Evolutionary conservation across 2,113 vertebrate genomes (phyloP).

Genomic region (Thamnaconus septentrionalis): DNA sequence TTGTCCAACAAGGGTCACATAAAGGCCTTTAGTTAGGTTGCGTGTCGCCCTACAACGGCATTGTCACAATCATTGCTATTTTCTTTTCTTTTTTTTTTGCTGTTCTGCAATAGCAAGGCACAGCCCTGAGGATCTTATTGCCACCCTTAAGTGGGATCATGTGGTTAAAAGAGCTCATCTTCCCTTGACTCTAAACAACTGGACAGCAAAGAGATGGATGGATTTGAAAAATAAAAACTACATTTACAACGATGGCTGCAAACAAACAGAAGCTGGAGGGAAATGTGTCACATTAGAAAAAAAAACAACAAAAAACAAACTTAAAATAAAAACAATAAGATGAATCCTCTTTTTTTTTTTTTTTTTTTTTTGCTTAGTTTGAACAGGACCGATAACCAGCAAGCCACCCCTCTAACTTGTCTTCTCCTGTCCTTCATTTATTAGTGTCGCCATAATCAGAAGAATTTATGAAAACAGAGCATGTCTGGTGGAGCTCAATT

Average conservation of each 20-base stretch:
- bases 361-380: constrained; percentile 35
- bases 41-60: too few species aligned
- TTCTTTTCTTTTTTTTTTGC: too few species aligned
- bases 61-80: too few species aligned
- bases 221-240: constrained; percentile 48
- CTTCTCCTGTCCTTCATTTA: neutral
- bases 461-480: too few species aligned
- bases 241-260: constrained; percentile 64
- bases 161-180: constrained; percentile 47
- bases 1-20: too few species aligned
- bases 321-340: constrained; percentile 68
- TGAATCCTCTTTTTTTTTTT: constrained; percentile 33
- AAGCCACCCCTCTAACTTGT: constrained; percentile 11
- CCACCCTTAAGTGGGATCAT: neutral
- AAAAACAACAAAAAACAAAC: neutral
- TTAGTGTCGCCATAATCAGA: too few species aligned
- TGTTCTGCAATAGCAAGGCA: too few species aligned
- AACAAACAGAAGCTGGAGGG: constrained; percentile 63
- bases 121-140: too few species aligned
- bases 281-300: constrained; percentile 52
- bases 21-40: too few species aligned
- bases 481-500: neutral
- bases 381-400: constrained; percentile 76
- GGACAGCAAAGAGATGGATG: constrained; percentile 53
- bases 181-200: constrained; percentile 59